Conservation (phyloP, 2,113 vertebrate species). For the Nasalis larvatus region DNA sequence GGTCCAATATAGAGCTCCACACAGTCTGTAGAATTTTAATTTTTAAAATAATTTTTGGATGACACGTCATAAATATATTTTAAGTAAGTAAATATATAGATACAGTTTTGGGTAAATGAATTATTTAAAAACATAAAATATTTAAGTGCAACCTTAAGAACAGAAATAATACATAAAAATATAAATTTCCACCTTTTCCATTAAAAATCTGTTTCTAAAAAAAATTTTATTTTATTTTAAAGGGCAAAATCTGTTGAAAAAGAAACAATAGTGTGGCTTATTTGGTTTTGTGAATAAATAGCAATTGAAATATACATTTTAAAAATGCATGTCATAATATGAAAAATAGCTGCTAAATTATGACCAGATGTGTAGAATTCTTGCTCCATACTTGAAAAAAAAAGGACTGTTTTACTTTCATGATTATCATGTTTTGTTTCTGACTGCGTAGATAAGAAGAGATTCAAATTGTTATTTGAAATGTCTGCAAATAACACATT, state of each 20-base stretch:
- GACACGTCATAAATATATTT: not conserved
- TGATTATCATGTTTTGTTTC: not conserved
- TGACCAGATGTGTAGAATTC: not conserved
- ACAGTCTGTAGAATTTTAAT: not conserved
- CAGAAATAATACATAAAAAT: not conserved
- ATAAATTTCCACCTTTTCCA: not conserved
- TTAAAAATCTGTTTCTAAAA: not conserved
- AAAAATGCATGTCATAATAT: not conserved
- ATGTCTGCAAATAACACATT: conserved; percentile 41
- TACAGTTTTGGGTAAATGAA: not conserved
- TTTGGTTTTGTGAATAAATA: not conserved
- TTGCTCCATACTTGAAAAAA: not conserved
- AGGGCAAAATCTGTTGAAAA: not conserved
- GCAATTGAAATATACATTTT: not conserved
- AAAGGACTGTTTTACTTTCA: not conserved
- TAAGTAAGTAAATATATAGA: not conserved
- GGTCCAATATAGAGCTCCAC: not conserved
- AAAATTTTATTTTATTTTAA: conserved; percentile 32
- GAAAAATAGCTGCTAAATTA: not conserved
- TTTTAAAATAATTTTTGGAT: conserved; percentile 1
- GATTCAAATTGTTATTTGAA: conserved; percentile 6
- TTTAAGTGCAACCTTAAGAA: not conserved
- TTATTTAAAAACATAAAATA: not conserved
- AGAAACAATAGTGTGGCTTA: not conserved
- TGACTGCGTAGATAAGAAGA: not conserved